Percentiles rank a stretch among this genome's conserved stretches.
Conservation (phyloP, 2,888 invertebrate species). For the Lacanobia oleracea region DNA sequence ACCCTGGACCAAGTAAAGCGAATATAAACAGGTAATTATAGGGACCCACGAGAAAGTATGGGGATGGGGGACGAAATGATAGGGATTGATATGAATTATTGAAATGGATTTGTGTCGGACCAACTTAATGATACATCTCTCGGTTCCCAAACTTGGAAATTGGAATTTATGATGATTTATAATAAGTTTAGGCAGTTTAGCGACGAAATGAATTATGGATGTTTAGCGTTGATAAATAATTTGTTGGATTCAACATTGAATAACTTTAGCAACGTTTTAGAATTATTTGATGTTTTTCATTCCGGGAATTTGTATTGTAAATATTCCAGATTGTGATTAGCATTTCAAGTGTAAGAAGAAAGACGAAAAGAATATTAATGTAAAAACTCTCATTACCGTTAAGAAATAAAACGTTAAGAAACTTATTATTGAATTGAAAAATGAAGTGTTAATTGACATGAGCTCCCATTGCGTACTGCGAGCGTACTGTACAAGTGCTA, state of each 20-base stretch:
- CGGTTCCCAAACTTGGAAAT: constrained; percentile 66
- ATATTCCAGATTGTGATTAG: constrained; percentile 31
- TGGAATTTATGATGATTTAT: constrained; percentile 71
- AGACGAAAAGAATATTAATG: constrained; percentile 20
- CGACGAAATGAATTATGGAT: constrained; percentile 61
- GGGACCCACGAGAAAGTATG: constrained; percentile 76
- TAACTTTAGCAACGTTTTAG: constrained; percentile 43
- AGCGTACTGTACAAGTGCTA: constrained; percentile 14
- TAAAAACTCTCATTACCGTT: neutral
- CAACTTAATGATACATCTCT: constrained; percentile 78
- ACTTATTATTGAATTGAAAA: constrained; percentile 29
- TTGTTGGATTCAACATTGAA: constrained; percentile 53
- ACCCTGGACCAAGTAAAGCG: constrained; percentile 75
- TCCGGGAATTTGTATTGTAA: constrained; percentile 19
- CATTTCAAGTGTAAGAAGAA: constrained; percentile 19
- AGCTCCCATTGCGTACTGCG: constrained; percentile 34
- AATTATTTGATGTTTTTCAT: constrained; percentile 42
- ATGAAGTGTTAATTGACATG: constrained; percentile 47
- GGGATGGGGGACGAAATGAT: constrained; percentile 70
- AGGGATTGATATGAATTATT: constrained; percentile 78
- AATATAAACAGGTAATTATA: constrained; percentile 85
- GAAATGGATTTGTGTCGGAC: constrained; percentile 76
- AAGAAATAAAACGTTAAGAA: neutral
- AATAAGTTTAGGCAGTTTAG: constrained; percentile 55
- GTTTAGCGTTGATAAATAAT: constrained; percentile 58